Conservation (phyloP, 2,113 vertebrate species). For the Triplophysa tibetana region DNA sequence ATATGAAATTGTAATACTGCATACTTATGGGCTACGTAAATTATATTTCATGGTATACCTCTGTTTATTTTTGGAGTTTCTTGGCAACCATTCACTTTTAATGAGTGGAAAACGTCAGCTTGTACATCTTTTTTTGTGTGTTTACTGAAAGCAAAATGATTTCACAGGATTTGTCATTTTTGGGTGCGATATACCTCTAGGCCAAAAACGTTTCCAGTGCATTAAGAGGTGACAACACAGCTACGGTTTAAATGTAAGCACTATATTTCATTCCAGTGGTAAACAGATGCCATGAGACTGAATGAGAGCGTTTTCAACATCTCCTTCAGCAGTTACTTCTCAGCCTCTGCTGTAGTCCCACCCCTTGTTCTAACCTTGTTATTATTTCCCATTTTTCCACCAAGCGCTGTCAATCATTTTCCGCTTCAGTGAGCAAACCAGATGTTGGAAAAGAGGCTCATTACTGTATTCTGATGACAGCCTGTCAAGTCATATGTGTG, state of each 20-base stretch:
- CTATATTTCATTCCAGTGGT: constrained; percentile 4
- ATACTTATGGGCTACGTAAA: no score
- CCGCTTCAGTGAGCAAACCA: constrained; percentile 48
- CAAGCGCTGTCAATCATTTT: constrained; percentile 60
- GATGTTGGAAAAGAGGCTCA: constrained; percentile 59
- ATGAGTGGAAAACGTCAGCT: no score
- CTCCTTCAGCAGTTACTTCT: constrained; percentile 35
- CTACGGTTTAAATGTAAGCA: constrained; percentile 8
- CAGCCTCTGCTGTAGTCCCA: constrained; percentile 50
- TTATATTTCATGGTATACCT: no score
- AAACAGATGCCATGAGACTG: constrained; percentile 21
- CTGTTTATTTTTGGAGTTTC: no score
- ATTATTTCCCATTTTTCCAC: constrained; percentile 55
- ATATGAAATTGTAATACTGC: no score
- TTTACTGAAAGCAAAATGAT: no score
- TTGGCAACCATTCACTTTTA: no score
- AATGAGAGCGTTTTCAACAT: constrained; percentile 23
- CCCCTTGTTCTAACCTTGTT: constrained; percentile 51
- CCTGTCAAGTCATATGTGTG: constrained; percentile 64
- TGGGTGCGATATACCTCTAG: no score
- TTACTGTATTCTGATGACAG: constrained; percentile 70
- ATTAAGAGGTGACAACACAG: not conserved
- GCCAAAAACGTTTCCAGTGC: not conserved
- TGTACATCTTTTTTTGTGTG: no score
- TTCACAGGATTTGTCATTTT: no score